Evolutionary conservation across 64 coral and sea anemone genomes (phyloP), one percentile per base, ranked within the genome.

Genomic region (Montipora capricornis): DNA sequence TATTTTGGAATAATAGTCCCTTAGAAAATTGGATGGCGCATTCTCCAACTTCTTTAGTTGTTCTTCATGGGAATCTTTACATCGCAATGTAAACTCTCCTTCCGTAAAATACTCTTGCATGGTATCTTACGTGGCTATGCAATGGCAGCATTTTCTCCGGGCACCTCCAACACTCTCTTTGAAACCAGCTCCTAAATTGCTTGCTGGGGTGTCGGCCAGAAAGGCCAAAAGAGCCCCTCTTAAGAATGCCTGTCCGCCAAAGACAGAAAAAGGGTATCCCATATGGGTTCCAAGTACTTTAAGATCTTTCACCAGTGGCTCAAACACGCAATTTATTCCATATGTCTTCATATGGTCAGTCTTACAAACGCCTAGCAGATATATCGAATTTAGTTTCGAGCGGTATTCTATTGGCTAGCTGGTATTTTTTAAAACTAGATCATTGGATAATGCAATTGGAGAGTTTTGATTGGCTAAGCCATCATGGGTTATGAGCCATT

Each of bases 101-200:
- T 90, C 88, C 26, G 8, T 78, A 51, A 80, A 90, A 5, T 50
- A 49, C 49, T 69, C 77, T 70, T 90, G 88, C 59, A 90, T 80
- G 15, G 24, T 49, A 12, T 90, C 59, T 15, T 80, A 90, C 15
- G 55, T 90, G 2, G 88, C 75, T 37, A 68, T 49, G 66, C 88
- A 90, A 8, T 80, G 44, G 50, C 88, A 47, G 66, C 88, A 90
- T 66, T 90, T 90, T 51, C 57, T 80, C 12, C 19, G 46, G 15
- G 84, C 84, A 20, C 84, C 84, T 20, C 84, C 84, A 73, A 75
- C 84, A 51, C 84, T 52, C 20, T 69, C 66, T 8, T 88, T 88
- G n/a, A 88, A 88, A 10, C 84, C 84, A 69, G 44, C 84, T 49
- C 44, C 37, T 17, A 73, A 66, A 2, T 88, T 47, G 69, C 84